A percentile compares a stretch with the other conserved stretches of the same genome.
Conservation (phyloP, 2,113 vertebrate species). For the Crypturellus undulatus region DNA sequence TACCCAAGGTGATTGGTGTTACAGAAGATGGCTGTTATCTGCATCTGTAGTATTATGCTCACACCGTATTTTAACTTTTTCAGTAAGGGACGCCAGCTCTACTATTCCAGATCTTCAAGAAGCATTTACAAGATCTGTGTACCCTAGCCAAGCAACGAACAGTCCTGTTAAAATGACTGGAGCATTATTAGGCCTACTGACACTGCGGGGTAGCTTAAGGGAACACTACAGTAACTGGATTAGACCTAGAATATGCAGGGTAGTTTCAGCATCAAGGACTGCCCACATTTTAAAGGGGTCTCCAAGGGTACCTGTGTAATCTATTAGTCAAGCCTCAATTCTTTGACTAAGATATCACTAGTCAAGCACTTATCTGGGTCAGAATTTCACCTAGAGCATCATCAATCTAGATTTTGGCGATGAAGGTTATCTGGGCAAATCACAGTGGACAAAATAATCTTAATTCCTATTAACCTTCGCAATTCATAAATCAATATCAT, state of each 20-base stretch:
- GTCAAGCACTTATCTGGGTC: not conserved
- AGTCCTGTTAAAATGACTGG: not conserved
- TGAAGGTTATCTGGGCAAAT: not conserved
- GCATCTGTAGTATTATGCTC: not conserved
- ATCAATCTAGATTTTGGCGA: not conserved
- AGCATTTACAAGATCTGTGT: not conserved
- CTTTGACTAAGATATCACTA: not conserved
- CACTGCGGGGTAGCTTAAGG: not conserved
- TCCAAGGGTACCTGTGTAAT: not conserved
- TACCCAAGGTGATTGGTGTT: rapidly evolving
- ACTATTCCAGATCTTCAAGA: not conserved
- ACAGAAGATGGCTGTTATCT: not conserved
- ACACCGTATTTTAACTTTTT: not conserved
- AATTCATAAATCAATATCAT: not conserved
- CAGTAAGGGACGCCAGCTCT: not conserved
- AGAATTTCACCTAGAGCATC: not conserved
- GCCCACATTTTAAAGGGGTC: not conserved
- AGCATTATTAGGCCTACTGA: not conserved
- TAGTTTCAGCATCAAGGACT: not conserved
- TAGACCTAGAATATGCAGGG: not conserved
- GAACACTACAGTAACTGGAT: not conserved
- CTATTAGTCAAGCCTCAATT: not conserved
- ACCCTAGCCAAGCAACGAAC: not conserved
- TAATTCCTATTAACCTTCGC: not conserved
- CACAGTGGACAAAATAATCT: not conserved